Percentiles rank a stretch among this genome's conserved stretches.
phyloP scores from a whole-genome alignment of 1,140 invertebrate species.

The Ips typographus region DNA sequence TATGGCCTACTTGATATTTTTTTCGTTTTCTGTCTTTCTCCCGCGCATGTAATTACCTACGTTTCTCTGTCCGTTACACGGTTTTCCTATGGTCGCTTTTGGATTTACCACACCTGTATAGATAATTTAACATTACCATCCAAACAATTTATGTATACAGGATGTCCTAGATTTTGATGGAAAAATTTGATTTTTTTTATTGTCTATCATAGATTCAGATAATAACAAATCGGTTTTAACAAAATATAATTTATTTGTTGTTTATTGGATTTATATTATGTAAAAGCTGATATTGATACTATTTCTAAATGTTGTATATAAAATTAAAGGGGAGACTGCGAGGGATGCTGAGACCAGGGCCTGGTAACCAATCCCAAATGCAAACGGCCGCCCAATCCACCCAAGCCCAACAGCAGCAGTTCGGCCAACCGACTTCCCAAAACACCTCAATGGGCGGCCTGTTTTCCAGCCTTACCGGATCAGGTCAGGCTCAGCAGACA shows the following conservation, averaged over 20 bases:
- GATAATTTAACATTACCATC: too few relatives aligned
- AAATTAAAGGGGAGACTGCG: slow-evolving; percentile 50
- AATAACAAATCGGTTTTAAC: background rate
- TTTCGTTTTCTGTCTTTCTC: too few relatives aligned
- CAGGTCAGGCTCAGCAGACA: slow-evolving; percentile 41
- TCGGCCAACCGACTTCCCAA: slow-evolving; percentile 21
- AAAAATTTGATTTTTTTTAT: too few relatives aligned
- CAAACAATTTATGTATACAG: too few relatives aligned
- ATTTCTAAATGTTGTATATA: background rate
- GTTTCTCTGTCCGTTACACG: too few relatives aligned
- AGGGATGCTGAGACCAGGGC: slow-evolving; percentile 51
- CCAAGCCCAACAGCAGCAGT: slow-evolving; percentile 10
- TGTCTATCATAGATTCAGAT: background rate
- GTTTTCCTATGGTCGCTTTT: too few relatives aligned
- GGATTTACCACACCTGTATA: too few relatives aligned
- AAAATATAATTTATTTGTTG: background rate
- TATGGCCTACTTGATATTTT: too few relatives aligned
- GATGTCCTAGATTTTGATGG: too few relatives aligned
- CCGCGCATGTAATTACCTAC: too few relatives aligned
- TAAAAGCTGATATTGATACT: background rate
- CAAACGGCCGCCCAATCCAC: slow-evolving; percentile 30
- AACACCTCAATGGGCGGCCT: slow-evolving; percentile 39
- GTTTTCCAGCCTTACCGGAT: slow-evolving; percentile 43
- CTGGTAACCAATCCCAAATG: slow-evolving; percentile 49
- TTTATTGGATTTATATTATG: background rate